Evolutionary conservation across 2,797 vertebrate species (phyloP).

Genomic region (Hybognathus amarus): DNA sequence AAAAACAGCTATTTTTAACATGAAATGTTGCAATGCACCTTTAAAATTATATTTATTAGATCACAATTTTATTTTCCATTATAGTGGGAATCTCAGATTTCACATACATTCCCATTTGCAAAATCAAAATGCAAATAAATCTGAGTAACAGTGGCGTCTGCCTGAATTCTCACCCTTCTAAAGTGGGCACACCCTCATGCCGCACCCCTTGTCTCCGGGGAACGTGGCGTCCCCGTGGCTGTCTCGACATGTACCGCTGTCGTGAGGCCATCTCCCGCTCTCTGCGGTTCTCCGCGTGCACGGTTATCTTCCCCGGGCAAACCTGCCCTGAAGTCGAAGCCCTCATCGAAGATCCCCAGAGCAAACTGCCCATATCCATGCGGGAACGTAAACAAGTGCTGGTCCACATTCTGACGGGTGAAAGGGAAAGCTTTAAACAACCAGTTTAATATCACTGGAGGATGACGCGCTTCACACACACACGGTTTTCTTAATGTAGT

Average conservation of each 20-base stretch:
- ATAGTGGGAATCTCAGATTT: not conserved
- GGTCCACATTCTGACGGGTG: conserved; percentile 82
- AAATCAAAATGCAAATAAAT: not conserved
- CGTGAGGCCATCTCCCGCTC: conserved; percentile 90
- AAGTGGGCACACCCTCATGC: conserved; percentile 92
- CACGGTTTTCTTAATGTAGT: not conserved
- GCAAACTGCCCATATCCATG: conserved; percentile 91
- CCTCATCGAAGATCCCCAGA: conserved; percentile 93
- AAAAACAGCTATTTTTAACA: no score
- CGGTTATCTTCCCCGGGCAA: conserved; percentile 83
- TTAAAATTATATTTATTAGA: not conserved
- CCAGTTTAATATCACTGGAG: no score
- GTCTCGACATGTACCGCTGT: conserved; percentile 87
- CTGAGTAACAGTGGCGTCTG: not conserved
- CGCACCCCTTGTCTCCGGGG: conserved; percentile 85
- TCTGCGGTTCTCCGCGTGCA: conserved; percentile 86
- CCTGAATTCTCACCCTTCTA: conserved; percentile 86
- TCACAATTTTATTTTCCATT: not conserved
- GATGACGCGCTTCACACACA: not conserved
- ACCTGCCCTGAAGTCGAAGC: conserved; percentile 86
- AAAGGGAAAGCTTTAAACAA: not conserved
- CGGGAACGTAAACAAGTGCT: conserved; percentile 90
- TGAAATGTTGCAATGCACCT: no score
- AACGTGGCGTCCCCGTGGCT: conserved; percentile 88
- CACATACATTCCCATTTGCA: not conserved